Evolutionary conservation across 2,113 vertebrate species (phyloP), one percentile per base, ranked within the genome.

Genomic region (Taurulus bubalis): DNA sequence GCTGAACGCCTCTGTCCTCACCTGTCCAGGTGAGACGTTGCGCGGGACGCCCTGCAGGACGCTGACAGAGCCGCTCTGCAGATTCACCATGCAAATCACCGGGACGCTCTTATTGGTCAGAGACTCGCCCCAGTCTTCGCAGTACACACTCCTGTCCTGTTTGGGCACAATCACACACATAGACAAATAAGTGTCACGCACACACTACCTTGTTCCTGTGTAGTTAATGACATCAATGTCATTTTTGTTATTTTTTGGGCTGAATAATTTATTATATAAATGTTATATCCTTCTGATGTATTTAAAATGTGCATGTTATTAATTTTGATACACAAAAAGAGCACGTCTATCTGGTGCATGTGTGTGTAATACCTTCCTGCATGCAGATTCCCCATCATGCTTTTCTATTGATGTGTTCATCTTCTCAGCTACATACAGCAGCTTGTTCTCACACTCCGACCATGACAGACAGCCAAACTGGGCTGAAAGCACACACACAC

Each of bases 101-200:
- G 95, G 93, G 58, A 75, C 30, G n/a, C 94, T 95, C 88, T 88
- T 94, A 75, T 84, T 83, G 75, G 87, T 80, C 76, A 96, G 88
- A 42, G 86, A 91, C 76, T 96, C 95, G 0, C 95, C 95, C 95
- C 95, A 96, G 88, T 96, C 95, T 55, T 95, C 95, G 63, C 85
- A 42, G 87, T 95, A 95, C 49, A 95, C 83, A 64, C 72, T 93
- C 64, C 87, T 89, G 79, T 95, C 92, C 94, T 95, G 75, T 16
- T 72, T 6, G 28, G 20, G 22, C 47, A 82, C 59, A 28, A 11
- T 0, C n/a, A 64, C 26, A 86, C 20, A 77, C 18, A 77, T 2
- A 60, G 1, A 2, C 24, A 34, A 34, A 58, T 10, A 12, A 38
- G 22, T 64, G 8, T 36, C 10, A 38, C 30, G 45, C 15, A 76